Conservation (phyloP, 2,113 vertebrate genomes). For the Pionites leucogaster region DNA sequence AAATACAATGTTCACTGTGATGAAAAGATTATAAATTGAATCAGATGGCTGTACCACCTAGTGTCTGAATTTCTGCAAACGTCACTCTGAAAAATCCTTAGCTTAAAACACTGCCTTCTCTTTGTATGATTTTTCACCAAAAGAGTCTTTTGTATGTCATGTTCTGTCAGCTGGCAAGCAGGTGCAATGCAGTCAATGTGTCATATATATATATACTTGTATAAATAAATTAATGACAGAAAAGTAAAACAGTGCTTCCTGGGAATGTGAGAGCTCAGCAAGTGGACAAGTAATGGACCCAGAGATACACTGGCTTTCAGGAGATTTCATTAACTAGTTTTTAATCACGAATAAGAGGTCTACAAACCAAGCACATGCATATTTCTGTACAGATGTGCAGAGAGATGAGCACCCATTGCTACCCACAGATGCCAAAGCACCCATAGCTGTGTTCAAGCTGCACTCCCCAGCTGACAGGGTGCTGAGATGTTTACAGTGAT, state of each 20-base stretch:
- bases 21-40: slow-evolving; percentile 53
- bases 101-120: not conserved
- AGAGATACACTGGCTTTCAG: not conserved
- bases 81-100: slow-evolving; percentile 48
- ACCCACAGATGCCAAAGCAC: not conserved
- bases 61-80: slow-evolving; percentile 65
- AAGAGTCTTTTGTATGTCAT: not conserved
- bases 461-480: not conserved
- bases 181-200: not conserved
- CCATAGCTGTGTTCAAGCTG: not conserved
- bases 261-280: not conserved
- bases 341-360: not conserved
- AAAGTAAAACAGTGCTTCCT: not conserved
- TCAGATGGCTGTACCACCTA: slow-evolving; percentile 21
- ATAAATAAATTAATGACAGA: not conserved
- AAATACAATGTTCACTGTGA: slow-evolving; percentile 13
- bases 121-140: not conserved
- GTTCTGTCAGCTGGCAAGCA: not conserved
- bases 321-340: not conserved
- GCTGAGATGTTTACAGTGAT: not conserved
- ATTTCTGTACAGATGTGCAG: not conserved
- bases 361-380: not conserved
- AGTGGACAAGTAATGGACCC: not conserved
- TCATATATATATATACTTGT: not conserved
- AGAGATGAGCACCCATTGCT: not conserved